phyloP scores from a whole-genome alignment of 2,797 vertebrate species.

The Hyperoplus immaculatus region DNA sequence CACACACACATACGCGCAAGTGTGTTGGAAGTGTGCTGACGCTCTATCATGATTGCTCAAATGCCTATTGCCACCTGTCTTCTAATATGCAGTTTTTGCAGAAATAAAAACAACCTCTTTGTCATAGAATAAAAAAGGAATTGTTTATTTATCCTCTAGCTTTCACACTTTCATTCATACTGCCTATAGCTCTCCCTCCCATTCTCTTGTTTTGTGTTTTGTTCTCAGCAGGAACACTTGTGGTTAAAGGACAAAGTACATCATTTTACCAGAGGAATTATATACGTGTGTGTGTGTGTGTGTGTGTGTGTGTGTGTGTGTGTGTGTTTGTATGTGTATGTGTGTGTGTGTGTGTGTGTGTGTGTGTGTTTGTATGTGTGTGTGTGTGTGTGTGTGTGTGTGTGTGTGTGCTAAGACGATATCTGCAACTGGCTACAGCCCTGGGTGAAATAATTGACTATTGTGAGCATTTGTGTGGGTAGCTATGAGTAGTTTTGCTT shows the following conservation, averaged over 20 bases:
- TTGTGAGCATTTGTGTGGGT: constrained; percentile 6
- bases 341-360: not conserved
- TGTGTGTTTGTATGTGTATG: too few species aligned
- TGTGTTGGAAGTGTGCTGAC: constrained; percentile 24
- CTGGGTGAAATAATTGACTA: not conserved
- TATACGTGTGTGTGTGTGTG: not conserved
- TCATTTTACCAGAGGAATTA: constrained; percentile 42
- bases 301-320: not conserved
- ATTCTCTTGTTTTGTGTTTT: constrained; percentile 13
- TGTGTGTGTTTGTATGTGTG: too few species aligned
- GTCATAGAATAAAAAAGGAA: constrained; percentile 14
- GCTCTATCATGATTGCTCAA: constrained; percentile 64
- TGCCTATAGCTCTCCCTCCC: constrained; percentile 1
- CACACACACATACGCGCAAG: constrained; percentile 7
- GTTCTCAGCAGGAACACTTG: constrained; percentile 34
- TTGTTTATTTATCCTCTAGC: not conserved
- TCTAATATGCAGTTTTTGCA: constrained; percentile 66
- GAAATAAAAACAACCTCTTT: constrained; percentile 49
- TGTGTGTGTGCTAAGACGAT: constrained; percentile 19
- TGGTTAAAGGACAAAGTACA: constrained; percentile 14
- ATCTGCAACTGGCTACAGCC: constrained; percentile 20
- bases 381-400: not conserved
- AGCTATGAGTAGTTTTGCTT: not conserved
- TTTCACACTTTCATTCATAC: constrained; percentile 7
- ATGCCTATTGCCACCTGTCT: constrained; percentile 36